Conservation (phyloP, 2,797 vertebrate species). For the Lepilemur ruficaudatus region DNA sequence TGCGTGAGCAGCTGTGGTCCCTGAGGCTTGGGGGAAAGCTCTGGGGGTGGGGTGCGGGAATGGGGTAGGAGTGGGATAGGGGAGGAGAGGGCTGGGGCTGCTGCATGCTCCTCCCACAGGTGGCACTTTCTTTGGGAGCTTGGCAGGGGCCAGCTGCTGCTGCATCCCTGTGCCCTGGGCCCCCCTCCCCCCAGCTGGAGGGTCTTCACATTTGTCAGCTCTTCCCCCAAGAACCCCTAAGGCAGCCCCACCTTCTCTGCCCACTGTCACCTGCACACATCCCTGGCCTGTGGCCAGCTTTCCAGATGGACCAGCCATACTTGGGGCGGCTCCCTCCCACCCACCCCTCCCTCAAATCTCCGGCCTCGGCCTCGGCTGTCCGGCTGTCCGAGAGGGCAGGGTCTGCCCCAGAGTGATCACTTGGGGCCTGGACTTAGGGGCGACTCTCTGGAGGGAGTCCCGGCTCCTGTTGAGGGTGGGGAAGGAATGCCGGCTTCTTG, state of each 20-base stretch:
- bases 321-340: background rate
- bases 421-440: background rate
- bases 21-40: background rate
- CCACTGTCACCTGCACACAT: accelerated
- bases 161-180: background rate
- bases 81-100: background rate
- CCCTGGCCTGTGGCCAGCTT: background rate
- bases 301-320: background rate
- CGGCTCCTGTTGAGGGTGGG: background rate
- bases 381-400: background rate
- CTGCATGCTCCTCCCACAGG: background rate
- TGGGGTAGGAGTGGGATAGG: background rate
- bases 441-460: background rate
- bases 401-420: background rate
- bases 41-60: background rate
- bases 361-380: background rate
- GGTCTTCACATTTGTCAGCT: background rate
- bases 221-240: background rate
- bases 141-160: background rate
- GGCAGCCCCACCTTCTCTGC: background rate
- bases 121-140: background rate
- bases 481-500: background rate
- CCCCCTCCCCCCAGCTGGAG: background rate
- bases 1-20: background rate
- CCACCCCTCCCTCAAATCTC: background rate